phyloP scores from a whole-genome alignment of 2,888 invertebrate species.

The Lochmaea capreae region DNA sequence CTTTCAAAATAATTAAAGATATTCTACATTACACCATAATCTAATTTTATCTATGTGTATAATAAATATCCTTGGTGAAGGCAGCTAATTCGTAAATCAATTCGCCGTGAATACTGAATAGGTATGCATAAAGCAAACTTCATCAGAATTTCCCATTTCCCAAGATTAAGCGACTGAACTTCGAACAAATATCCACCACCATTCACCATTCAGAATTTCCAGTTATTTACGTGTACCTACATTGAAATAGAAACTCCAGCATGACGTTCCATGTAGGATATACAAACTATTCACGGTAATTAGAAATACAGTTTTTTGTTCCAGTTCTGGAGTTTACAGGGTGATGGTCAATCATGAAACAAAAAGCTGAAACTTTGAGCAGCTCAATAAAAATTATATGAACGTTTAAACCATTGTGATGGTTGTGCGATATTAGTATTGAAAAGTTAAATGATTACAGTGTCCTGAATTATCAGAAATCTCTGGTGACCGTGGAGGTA shows the following conservation, averaged over 20 bases:
- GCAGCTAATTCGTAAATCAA: neutral
- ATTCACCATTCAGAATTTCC: constrained; percentile 8
- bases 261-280: neutral
- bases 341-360: too few species aligned
- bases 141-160: constrained; percentile 1
- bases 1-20: too few species aligned
- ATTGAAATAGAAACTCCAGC: neutral
- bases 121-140: neutral
- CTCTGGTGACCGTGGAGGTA: too few species aligned
- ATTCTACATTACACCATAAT: too few species aligned
- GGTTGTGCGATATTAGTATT: too few species aligned
- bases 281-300: neutral
- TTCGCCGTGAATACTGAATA: neutral
- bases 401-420: too few species aligned
- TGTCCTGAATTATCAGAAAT: too few species aligned
- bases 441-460: too few species aligned
- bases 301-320: neutral
- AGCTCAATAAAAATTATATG: too few species aligned
- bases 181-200: neutral
- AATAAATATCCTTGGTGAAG: too few species aligned
- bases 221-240: constrained; percentile 6
- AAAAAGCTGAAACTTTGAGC: too few species aligned
- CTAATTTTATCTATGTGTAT: too few species aligned
- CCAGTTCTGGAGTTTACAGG: neutral
- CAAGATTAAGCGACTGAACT: constrained; percentile 11